Base-by-base conservation (phyloP, 2,797 vertebrate genomes). In the Mormyrus hasselquistii region DNA sequence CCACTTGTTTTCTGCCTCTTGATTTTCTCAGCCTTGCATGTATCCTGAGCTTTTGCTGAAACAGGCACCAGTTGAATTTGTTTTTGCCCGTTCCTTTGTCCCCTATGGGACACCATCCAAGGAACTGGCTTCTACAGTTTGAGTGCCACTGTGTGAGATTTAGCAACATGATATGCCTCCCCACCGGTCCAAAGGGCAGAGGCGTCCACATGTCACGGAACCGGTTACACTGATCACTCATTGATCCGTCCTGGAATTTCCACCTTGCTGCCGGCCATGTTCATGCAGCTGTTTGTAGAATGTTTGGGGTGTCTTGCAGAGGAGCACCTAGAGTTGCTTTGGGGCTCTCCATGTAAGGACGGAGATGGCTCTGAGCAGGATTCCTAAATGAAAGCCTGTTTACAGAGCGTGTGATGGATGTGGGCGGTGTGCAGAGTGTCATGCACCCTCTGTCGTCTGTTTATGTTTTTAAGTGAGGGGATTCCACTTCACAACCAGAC, bases 331-430 rank as follows among this genome's bases (percentile, higher is more conserved):
- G 92, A 91, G 89, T 91, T 89, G 92, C 86, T 91, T 91, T 94
- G 92, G 89, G 90, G 52, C 91, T 93, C 88, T 91, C 95, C 96
- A 95, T 96, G 94, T 96, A 96, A 93, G 95, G 95, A 94, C 93
- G 92, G 41, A 90, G 92, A 91, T 92, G 92, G 92, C 92, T 89
- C 86, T 89, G 88, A 25, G 90, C 90, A 16, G 93, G 94, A 41
- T 95, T 94, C 93, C 93, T 92, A 93, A 93, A 92, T 95, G 94
- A 95, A 93, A 44, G 86, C 92, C 90, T 93, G 95, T 95, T 95
- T 96, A 96, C 93, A 94, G 88, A 87, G 92, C 47, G 65, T 91
- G 91, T 93, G 94, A 96, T 94, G 93, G 91, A 96, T 96, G 92
- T 73, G 90, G 92, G 92, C 90, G 90, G 93, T 25, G 89, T 94